phyloP scores from a whole-genome alignment of 2,888 invertebrate species.

The Pseudococcus jackbeardsleyi region DNA sequence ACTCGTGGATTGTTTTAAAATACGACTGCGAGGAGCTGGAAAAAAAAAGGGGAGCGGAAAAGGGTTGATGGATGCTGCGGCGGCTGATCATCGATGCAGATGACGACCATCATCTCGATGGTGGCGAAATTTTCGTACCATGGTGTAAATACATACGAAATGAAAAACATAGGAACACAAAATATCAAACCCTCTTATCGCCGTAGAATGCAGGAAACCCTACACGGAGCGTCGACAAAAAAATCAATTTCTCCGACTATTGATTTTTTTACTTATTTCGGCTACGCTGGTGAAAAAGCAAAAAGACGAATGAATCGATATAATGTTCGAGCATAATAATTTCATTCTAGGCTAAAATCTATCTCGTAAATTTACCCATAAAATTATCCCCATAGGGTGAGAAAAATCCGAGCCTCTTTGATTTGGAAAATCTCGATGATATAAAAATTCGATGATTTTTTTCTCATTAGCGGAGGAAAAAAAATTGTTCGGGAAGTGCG shows the following conservation, averaged over 20 bases:
- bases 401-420: background rate
- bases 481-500: background rate
- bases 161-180: constrained; percentile 33
- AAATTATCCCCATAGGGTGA: background rate
- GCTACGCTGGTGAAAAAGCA: constrained; percentile 12
- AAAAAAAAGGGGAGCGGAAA: background rate
- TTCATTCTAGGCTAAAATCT: background rate
- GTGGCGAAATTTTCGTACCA: background rate
- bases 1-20: too few relatives aligned
- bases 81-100: background rate
- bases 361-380: background rate
- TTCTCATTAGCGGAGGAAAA: background rate
- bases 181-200: constrained; percentile 50
- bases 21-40: background rate
- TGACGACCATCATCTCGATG: background rate
- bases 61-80: constrained; percentile 8
- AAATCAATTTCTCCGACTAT: constrained; percentile 51
- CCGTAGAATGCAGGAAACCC: constrained; percentile 49
- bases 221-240: constrained; percentile 42
- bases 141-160: constrained; percentile 24
- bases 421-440: background rate
- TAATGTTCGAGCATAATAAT: constrained; percentile 19
- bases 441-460: background rate
- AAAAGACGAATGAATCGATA: constrained; percentile 44
- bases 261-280: constrained; percentile 47